These are phyloP conservation scores for Andrena minutula DNA, from an alignment of 2,888 invertebrate genomes.

Conservation along the genomic window DNA sequence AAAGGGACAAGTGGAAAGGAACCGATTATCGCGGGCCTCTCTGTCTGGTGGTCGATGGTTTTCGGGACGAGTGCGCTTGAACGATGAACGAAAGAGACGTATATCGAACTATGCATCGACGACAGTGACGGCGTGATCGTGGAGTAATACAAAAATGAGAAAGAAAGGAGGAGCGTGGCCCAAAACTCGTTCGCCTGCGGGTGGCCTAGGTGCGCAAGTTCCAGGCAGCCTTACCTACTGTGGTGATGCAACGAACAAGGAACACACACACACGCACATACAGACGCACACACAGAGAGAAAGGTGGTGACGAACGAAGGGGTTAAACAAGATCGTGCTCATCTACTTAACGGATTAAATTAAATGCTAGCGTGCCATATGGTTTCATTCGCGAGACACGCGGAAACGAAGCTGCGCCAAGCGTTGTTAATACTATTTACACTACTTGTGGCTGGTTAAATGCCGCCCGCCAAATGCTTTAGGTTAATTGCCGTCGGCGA, in stretches of 20 bases:
- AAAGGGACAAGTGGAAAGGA: constrained; percentile 72
- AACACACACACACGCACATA: neutral
- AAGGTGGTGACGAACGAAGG: constrained; percentile 23
- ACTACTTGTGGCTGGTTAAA: constrained; percentile 5
- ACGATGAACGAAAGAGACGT: constrained; percentile 32
- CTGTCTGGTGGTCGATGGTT: neutral
- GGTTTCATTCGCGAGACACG: constrained; percentile 2
- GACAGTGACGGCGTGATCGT: constrained; percentile 17
- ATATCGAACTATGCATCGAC: constrained; percentile 14
- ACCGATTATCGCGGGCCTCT: constrained; percentile 23
- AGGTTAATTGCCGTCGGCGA: constrained; percentile 13
- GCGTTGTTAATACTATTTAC: constrained; percentile 13
- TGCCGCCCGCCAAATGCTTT: neutral
- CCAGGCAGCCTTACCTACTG: constrained; percentile 55
- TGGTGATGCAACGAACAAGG: constrained; percentile 49
- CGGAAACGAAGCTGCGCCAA: constrained; percentile 10
- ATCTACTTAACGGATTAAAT: constrained; percentile 25
- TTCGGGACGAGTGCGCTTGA: constrained; percentile 13
- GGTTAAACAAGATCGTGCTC: constrained; percentile 42
- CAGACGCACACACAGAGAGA: constrained; percentile 2
- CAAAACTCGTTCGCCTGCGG: constrained; percentile 22
- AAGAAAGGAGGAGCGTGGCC: neutral
- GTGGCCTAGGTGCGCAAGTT: constrained; percentile 39
- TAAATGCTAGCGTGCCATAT: constrained; percentile 20
- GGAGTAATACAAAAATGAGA: constrained; percentile 18